Evolutionary conservation across 2,888 invertebrate genomes (phyloP).

Genomic region (Pollenia amentaria): DNA sequence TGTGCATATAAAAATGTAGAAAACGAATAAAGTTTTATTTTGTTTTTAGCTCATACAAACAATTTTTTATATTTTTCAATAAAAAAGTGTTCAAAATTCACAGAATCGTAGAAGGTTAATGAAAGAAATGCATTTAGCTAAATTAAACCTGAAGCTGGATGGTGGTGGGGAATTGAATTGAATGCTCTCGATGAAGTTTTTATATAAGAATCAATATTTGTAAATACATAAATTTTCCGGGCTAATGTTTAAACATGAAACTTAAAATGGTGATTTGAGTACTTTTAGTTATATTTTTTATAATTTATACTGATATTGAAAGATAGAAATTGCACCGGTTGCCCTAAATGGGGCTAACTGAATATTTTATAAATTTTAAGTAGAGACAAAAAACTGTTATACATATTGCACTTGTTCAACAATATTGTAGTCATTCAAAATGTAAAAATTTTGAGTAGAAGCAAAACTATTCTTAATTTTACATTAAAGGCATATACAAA

Average conservation of each 20-base stretch:
- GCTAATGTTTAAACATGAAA: not conserved
- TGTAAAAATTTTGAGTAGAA: too few species aligned
- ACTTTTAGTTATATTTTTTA: not conserved
- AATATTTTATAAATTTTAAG: too few species aligned
- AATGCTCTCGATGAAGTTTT: not conserved
- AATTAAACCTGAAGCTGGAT: slow-evolving; percentile 22
- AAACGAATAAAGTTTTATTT: not conserved
- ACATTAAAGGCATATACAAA: too few species aligned
- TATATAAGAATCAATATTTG: slow-evolving; percentile 33
- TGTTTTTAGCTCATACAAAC: not conserved
- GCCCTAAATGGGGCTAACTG: too few species aligned
- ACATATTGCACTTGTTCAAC: too few species aligned
- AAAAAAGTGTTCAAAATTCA: not conserved
- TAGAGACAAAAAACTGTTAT: too few species aligned
- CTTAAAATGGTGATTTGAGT: not conserved
- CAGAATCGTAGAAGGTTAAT: slow-evolving; percentile 44
- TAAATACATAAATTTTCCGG: not conserved
- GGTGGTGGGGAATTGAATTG: not conserved
- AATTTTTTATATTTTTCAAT: slow-evolving; percentile 4
- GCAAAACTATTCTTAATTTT: too few species aligned
- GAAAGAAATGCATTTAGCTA: slow-evolving; percentile 40
- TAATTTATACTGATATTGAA: too few species aligned
- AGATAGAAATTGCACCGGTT: too few species aligned
- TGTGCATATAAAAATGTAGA: not conserved
- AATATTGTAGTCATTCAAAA: too few species aligned